Conservation (phyloP, 1,140 invertebrate genomes). For the Nasonia longicornis region DNA sequence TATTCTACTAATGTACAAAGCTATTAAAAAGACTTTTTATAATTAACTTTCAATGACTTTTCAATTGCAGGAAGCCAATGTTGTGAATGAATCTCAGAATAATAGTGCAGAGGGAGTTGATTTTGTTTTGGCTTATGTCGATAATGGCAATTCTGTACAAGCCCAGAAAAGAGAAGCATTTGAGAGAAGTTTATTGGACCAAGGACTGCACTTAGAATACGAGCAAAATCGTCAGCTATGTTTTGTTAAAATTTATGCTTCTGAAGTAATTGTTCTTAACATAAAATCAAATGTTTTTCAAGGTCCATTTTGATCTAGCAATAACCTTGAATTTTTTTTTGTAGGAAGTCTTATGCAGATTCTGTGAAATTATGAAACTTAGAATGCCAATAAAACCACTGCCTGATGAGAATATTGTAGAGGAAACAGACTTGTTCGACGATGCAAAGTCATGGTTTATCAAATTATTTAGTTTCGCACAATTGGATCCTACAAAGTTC, state of each 20-base stretch:
- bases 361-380: slow-evolving; percentile 89
- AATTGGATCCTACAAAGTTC: slow-evolving; percentile 70
- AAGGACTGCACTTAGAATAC: slow-evolving; percentile 74
- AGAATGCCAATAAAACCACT: slow-evolving; percentile 89
- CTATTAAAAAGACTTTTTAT: not conserved
- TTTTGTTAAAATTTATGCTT: slow-evolving; percentile 83
- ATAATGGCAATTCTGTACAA: slow-evolving; percentile 62
- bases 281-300: not conserved
- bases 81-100: slow-evolving; percentile 43
- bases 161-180: slow-evolving; percentile 70
- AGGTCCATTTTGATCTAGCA: not conserved
- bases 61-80: slow-evolving; percentile 22
- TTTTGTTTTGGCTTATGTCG: slow-evolving; percentile 77
- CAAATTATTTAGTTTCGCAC: slow-evolving; percentile 61
- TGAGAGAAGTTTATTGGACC: slow-evolving; percentile 72
- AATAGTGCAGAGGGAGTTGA: slow-evolving; percentile 68
- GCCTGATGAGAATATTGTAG: slow-evolving; percentile 49
- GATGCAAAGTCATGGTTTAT: slow-evolving; percentile 64
- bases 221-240: slow-evolving; percentile 73
- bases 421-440: slow-evolving; percentile 57
- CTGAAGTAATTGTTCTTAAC: slow-evolving; percentile 64
- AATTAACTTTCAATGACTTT: not conserved
- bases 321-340: slow-evolving; percentile 32
- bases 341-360: slow-evolving; percentile 80
- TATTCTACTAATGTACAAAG: not conserved